Evolutionary conservation across 2,113 vertebrate genomes (phyloP), one percentile per base, ranked within the genome.

Genomic region (Pipra filicauda): DNA sequence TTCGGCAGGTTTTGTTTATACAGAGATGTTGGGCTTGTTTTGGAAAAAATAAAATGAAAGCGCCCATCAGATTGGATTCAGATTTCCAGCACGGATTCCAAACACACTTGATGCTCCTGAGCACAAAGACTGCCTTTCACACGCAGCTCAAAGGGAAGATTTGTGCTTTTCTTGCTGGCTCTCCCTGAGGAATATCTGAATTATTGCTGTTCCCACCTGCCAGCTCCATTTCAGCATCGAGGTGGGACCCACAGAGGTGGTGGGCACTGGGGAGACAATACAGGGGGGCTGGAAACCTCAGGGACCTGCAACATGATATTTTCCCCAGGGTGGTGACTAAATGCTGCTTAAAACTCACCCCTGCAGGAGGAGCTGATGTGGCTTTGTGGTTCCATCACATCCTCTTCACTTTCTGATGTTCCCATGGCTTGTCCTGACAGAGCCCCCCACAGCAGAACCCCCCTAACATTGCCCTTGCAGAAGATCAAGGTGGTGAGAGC

Each of bases 101-200:
- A 58, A 46, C 0, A 6, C 51, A 7, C 41, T 4, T 1, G 8
- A 15, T 70, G 88, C 67, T 91, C n/a, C 82, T 0, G 14, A 95
- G 86, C 89, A 89, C 86, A 93, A 88, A 91, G 59, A 4, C 7
- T 3, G 27, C 73, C 75, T 96, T 94, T 89, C 84, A 78, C 33
- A 2, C 0, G 0, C 1, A 1, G 12, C 75, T 91, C 61, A 69
- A 27, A 90, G 88, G 66, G 8, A 43, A 75, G 85, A 48, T 39
- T 26, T 72, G 14, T 92, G 84, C 76, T 80, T 43, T 35, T 39
- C 62, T 65, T 46, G 26, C 85, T 64, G 84, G 20, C 19, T 3
- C 11, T 74, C 72, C 85, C 88, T 0, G 0, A 28, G 57, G 83
- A 71, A 58, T 35, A 37, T 59, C 37, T 43, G 52, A 64, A 46